A percentile compares a stretch with the other conserved stretches of the same genome.
Conservation (phyloP, 2,797 vertebrate genomes). For the Tapera naevia region DNA sequence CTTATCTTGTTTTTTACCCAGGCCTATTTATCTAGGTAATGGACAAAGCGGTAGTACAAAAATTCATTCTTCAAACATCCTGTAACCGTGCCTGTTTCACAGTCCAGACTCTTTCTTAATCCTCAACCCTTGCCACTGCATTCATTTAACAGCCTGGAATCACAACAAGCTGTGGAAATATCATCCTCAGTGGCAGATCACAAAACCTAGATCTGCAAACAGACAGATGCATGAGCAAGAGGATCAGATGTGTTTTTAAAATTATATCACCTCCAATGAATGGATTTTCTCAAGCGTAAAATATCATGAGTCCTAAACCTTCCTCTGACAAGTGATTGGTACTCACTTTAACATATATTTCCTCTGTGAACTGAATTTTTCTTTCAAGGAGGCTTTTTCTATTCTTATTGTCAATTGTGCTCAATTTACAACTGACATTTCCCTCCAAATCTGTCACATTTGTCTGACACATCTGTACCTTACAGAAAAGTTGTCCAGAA, state of each 20-base stretch:
- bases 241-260: not conserved
- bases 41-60: not conserved
- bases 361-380: not conserved
- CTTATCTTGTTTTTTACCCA: not conserved
- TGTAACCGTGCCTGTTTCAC: not conserved
- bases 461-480: not conserved
- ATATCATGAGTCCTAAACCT: not conserved
- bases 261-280: not conserved
- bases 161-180: not conserved
- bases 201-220: not conserved
- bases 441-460: not conserved
- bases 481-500: not conserved
- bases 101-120: not conserved
- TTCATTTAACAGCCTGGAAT: not conserved
- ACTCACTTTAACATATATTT: not conserved
- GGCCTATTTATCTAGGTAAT: not conserved
- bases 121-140: not conserved
- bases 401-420: not conserved
- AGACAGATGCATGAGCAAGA: not conserved
- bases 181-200: not conserved
- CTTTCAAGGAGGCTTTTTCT: not conserved
- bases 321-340: not conserved
- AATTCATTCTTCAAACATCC: not conserved
- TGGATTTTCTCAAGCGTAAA: not conserved
- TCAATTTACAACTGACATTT: not conserved